phyloP scores from a whole-genome alignment of 2,113 vertebrate genomes.

The Chaetodon trifascialis region DNA sequence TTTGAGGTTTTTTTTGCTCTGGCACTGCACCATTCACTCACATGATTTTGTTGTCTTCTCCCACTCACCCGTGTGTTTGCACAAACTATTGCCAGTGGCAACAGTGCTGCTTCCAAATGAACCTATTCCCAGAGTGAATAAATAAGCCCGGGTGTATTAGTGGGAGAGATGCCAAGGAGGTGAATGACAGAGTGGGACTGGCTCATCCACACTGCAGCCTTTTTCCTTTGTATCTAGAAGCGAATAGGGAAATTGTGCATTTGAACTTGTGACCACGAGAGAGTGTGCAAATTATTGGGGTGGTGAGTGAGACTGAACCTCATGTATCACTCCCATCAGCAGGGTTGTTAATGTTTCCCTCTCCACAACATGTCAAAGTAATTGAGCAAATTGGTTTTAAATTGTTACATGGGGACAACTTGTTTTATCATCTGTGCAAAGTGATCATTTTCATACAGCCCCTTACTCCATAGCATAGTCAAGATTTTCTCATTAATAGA shows the following conservation, averaged over 20 bases:
- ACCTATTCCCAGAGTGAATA: conserved; percentile 19
- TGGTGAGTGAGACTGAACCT: background rate
- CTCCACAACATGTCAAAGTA: background rate
- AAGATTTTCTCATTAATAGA: background rate
- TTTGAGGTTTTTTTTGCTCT: background rate
- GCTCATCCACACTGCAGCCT: background rate
- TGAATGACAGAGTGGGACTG: conserved; percentile 16
- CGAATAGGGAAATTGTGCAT: background rate
- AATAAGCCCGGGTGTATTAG: background rate
- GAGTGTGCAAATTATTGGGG: background rate
- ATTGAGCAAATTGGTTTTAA: background rate
- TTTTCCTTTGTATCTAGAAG: background rate
- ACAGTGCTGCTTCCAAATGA: conserved; percentile 1
- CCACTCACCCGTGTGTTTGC: background rate
- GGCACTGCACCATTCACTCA: background rate
- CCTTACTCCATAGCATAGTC: background rate
- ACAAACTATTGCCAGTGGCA: background rate
- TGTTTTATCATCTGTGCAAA: background rate
- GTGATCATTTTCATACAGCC: background rate
- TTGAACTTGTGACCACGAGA: background rate
- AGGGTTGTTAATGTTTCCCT: background rate
- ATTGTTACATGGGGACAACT: background rate
- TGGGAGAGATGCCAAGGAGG: background rate
- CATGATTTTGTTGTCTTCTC: conserved; percentile 20
- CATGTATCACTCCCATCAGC: background rate